Evolutionary conservation across 1,140 invertebrate genomes (phyloP), one percentile per base, ranked within the genome.

Genomic region (Coptotermes formosanus): DNA sequence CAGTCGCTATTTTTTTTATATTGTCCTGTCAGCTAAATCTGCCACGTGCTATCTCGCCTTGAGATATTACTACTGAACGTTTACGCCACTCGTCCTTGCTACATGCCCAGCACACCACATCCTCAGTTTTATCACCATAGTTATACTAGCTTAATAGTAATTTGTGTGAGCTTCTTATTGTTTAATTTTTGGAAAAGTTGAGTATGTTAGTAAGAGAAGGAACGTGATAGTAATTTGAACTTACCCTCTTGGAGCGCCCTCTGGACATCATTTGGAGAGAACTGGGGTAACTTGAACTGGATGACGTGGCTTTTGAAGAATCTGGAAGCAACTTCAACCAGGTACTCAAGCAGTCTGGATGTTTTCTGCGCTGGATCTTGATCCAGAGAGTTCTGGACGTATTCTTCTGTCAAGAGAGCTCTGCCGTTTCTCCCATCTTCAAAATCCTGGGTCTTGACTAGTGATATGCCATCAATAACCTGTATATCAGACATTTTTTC

Each of bases 171-270:
- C 38, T 38, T 38, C 38, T 38, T 38, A 4, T 38, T 38, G 2
- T 38, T 38, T 38, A 38, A 38, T 38, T 38, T 38, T 38, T 38
- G 38, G 38, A 38, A 38, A 38, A 2, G 38, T 38, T 38, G 4
- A 38, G 4, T 38, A 38, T 38, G 38, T 38, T 38, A 4, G 38
- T 16, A 48, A 48, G 48, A 12, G 2, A 48, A 16, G 48, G 16
- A 48, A 48, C 16, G 48, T 48, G 48, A 3, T 48, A 48, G 16
- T 48, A 48, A 12, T 55, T n/a, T 44, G 38, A 19, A 88, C 87
- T 90, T 89, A 94, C 94, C 94, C 93, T 95, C 94, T 89, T 92
- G 91, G 59, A 95, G 89, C 86, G 93, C 91, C 64, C 94, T 92
- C 25, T 93, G 91, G 82, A 94, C 88, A 85, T 91, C 89, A 88